Conservation (phyloP, 1,140 invertebrate species). For the Drosophila ficusphila region DNA sequence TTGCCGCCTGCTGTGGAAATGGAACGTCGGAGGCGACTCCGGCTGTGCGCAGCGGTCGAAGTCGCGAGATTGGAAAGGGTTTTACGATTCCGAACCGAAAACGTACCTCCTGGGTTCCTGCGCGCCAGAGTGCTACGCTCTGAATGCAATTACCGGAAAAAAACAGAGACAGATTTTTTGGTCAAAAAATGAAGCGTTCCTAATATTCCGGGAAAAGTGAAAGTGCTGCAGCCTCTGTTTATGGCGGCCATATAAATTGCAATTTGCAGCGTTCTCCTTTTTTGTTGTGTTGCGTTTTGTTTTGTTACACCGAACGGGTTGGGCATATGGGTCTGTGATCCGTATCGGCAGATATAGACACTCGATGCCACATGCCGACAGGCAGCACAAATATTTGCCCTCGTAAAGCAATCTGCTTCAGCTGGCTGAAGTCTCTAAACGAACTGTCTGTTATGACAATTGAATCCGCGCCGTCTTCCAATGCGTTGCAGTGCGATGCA, state of each 20-base stretch:
- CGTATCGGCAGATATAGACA: constrained; percentile 9
- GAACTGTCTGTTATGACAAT: constrained; percentile 51
- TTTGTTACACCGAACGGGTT: constrained; percentile 57
- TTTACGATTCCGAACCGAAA: constrained; percentile 9
- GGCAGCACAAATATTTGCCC: constrained; percentile 72
- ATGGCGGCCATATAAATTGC: constrained; percentile 77
- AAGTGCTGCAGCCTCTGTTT: constrained; percentile 63
- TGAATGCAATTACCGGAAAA: constrained; percentile 66
- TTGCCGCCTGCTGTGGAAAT: constrained; percentile 62
- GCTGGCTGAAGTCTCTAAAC: constrained; percentile 12
- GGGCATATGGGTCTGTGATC: constrained; percentile 15
- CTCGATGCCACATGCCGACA: constrained; percentile 63
- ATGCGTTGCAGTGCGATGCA: constrained; percentile 18
- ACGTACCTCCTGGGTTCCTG: constrained; percentile 25
- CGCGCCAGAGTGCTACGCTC: constrained; percentile 65
- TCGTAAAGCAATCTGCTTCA: constrained; percentile 41
- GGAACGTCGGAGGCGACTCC: constrained; percentile 45
- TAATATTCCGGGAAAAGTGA: constrained; percentile 73
- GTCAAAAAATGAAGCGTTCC: constrained; percentile 71
- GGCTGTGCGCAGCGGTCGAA: constrained; percentile 40
- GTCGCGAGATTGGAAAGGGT: constrained; percentile 33
- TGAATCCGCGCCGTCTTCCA: constrained; percentile 34
- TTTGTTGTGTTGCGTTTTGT: constrained; percentile 3
- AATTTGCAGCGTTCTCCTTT: constrained; percentile 65
- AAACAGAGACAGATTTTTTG: constrained; percentile 25